Conservation (phyloP, 2,113 vertebrate genomes). For the Orientallactaga bullata region DNA sequence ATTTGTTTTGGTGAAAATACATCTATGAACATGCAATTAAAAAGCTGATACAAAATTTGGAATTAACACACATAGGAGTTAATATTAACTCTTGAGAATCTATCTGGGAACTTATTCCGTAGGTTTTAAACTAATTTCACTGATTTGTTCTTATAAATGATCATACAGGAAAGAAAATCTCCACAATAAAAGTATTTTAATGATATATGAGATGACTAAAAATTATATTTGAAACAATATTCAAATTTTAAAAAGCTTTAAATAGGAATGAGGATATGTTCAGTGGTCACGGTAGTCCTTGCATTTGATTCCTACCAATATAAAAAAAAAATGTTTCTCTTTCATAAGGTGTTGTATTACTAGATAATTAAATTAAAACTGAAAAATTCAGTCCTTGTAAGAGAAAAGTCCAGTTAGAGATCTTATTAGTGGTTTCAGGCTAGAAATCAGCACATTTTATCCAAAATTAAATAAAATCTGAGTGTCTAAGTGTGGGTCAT, state of each 20-base stretch:
- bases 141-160: not conserved
- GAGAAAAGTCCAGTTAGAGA: not conserved
- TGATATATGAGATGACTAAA: not conserved
- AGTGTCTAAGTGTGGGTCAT: not conserved
- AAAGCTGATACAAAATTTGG: not conserved
- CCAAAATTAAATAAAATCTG: not conserved
- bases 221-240: not conserved
- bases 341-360: no score
- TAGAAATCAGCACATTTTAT: constrained; percentile 50
- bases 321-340: no score
- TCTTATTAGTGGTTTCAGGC: not conserved
- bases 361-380: constrained; percentile 35
- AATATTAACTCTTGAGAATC: not conserved
- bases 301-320: not conserved
- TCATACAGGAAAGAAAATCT: constrained; percentile 35
- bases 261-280: not conserved
- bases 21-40: not conserved
- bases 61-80: not conserved
- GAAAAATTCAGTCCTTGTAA: not conserved
- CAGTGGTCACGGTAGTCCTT: not conserved
- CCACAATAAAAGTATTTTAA: not conserved
- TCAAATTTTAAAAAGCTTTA: not conserved
- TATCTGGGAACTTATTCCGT: not conserved
- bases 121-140: not conserved
- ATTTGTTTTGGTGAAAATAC: not conserved